Conservation (phyloP, 2,888 invertebrate species). For the Hipparchia sbordonii region DNA sequence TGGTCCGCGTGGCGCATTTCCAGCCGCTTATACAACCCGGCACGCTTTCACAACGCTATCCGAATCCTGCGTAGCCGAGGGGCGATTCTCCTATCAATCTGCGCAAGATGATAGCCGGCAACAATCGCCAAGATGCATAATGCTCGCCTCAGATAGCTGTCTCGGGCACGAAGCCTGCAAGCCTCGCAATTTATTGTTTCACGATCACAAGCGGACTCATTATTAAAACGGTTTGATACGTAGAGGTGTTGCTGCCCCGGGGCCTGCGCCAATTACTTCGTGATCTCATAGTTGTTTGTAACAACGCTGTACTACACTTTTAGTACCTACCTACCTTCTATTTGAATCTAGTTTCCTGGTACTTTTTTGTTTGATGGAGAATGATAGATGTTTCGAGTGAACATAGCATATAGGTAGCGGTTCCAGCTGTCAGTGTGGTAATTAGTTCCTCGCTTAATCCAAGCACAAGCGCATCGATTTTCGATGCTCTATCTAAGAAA, state of each 20-base stretch:
- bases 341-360: slow-evolving; percentile 36
- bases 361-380: background rate
- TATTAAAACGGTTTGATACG: slow-evolving; percentile 83
- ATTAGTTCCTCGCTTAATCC: no score
- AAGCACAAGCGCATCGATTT: no score
- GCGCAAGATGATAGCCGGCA: slow-evolving; percentile 76
- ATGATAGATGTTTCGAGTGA: no score
- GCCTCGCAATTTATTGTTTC: slow-evolving; percentile 83
- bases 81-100: slow-evolving; percentile 82
- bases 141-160: slow-evolving; percentile 80
- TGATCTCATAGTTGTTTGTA: slow-evolving; percentile 67
- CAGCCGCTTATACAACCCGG: slow-evolving; percentile 62
- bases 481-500: no score
- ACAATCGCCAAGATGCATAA: slow-evolving; percentile 77
- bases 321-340: slow-evolving; percentile 59
- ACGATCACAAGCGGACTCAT: slow-evolving; percentile 80
- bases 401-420: no score
- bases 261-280: slow-evolving; percentile 78
- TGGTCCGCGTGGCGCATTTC: slow-evolving; percentile 52
- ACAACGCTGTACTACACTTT: slow-evolving; percentile 65
- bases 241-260: slow-evolving; percentile 80
- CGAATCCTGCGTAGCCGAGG: slow-evolving; percentile 72
- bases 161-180: slow-evolving; percentile 81
- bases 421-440: no score
- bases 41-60: slow-evolving; percentile 63